phyloP scores from a whole-genome alignment of 2,888 invertebrate genomes.

The Polietes domitor region DNA sequence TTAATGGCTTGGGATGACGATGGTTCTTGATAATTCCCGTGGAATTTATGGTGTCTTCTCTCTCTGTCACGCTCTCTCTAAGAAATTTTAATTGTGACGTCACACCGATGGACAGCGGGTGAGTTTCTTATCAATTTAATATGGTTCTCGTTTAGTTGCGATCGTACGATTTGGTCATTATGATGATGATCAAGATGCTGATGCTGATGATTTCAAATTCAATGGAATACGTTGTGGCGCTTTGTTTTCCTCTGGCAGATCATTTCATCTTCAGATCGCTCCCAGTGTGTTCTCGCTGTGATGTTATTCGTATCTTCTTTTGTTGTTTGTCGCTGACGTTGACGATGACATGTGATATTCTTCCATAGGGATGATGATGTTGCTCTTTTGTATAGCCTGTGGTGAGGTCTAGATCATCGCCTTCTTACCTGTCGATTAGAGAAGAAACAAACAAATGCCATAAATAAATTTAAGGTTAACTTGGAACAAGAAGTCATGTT shows the following conservation, averaged over 20 bases:
- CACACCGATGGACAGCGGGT: not conserved
- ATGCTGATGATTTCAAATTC: constrained; percentile 1
- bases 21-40: not conserved
- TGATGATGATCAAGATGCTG: not conserved
- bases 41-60: not conserved
- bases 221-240: constrained; percentile 45
- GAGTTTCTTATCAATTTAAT: constrained; percentile 22
- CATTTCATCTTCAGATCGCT: too few species aligned
- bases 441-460: not conserved
- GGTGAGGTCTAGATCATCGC: not conserved
- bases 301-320: too few species aligned
- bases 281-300: not conserved
- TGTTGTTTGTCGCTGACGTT: constrained; percentile 3
- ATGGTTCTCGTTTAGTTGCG: not conserved
- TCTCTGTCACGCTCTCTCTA: not conserved
- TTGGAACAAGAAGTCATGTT: not conserved
- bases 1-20: not conserved
- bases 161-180: not conserved
- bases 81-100: not conserved
- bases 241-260: constrained; percentile 37
- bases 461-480: constrained; percentile 18
- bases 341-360: constrained; percentile 17
- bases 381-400: not conserved
- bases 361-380: not conserved
- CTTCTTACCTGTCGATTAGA: constrained; percentile 21